Evolutionary conservation across 2,888 invertebrate species (phyloP).

Genomic region (Augiades crinisus): DNA sequence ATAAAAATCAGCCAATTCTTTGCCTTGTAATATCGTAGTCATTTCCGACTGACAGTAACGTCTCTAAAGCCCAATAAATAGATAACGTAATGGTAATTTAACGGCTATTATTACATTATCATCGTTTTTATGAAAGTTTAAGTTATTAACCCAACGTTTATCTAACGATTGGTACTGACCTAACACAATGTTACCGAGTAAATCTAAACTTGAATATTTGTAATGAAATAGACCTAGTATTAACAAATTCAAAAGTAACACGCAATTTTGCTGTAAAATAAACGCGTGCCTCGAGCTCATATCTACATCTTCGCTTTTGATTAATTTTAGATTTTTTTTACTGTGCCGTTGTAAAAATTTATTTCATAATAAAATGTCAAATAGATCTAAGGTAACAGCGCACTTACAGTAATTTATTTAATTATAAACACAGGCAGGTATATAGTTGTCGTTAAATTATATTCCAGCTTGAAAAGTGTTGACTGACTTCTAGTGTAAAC

Average conservation of each 20-base stretch:
- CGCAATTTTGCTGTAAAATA: neutral
- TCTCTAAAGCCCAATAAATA: conserved; percentile 24
- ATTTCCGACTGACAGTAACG: conserved; percentile 21
- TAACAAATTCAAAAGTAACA: conserved; percentile 6
- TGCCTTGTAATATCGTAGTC: neutral
- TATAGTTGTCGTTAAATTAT: conserved; percentile 9
- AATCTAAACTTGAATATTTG: neutral
- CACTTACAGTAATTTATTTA: conserved; percentile 10
- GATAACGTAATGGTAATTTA: conserved; percentile 12
- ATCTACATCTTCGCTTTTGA: conserved; percentile 9
- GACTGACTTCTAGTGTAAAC: conserved; percentile 3
- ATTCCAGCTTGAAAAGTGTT: conserved; percentile 4
- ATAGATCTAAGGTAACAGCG: conserved; percentile 9
- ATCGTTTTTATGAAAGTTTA: conserved; percentile 13
- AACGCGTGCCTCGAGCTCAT: neutral
- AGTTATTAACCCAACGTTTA: conserved; percentile 6
- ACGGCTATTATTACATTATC: conserved; percentile 7
- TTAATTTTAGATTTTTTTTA: conserved; percentile 11
- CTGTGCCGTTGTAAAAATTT: conserved; percentile 8
- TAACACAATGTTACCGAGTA: conserved; percentile 5
- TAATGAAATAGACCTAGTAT: neutral
- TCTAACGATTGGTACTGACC: conserved; percentile 8
- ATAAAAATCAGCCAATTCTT: conserved; percentile 5
- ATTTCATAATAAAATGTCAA: conserved; percentile 13
- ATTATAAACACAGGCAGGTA: neutral